phyloP scores from a whole-genome alignment of 37 sponge, comb jelly and placozoan species.

The Cladorhizidae sp. region DNA sequence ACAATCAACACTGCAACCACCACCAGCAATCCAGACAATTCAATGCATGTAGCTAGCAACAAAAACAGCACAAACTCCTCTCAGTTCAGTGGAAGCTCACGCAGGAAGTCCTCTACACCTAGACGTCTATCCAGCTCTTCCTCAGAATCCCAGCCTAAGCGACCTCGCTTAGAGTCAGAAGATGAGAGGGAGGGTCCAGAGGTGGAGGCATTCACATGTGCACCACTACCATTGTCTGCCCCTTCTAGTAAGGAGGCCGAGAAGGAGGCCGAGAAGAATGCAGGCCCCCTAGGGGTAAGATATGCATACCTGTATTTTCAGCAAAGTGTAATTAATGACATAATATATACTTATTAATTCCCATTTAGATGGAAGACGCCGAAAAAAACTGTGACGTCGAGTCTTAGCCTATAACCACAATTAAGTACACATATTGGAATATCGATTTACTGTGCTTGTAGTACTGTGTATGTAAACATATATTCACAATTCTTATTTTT shows the following conservation, averaged over 20 bases:
- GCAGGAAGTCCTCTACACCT: constrained; percentile 11
- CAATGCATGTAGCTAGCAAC: not conserved
- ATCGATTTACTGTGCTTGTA: too few relatives aligned
- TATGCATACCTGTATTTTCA: too few relatives aligned
- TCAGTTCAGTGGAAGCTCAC: not conserved
- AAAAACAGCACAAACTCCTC: not conserved
- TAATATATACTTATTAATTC: too few relatives aligned
- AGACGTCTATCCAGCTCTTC: constrained; percentile 5
- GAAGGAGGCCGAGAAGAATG: too few relatives aligned
- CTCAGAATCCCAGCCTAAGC: not conserved
- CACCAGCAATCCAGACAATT: not conserved
- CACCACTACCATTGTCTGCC: constrained; percentile 5
- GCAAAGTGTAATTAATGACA: too few relatives aligned
- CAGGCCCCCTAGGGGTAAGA: too few relatives aligned
- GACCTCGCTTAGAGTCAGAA: not conserved
- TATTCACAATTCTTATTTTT: too few relatives aligned
- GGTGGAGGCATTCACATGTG: constrained; percentile 31
- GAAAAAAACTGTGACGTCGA: too few relatives aligned
- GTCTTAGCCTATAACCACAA: too few relatives aligned
- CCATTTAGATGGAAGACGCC: too few relatives aligned
- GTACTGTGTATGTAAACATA: too few relatives aligned
- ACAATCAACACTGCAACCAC: not conserved
- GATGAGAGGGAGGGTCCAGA: not conserved
- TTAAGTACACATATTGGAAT: too few relatives aligned
- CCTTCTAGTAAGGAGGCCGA: not conserved